A percentile compares a stretch with the other conserved stretches of the same genome.
Evolutionary conservation across 2,888 invertebrate genomes (phyloP).

Genomic region (Agonopterix alstromeriana): DNA sequence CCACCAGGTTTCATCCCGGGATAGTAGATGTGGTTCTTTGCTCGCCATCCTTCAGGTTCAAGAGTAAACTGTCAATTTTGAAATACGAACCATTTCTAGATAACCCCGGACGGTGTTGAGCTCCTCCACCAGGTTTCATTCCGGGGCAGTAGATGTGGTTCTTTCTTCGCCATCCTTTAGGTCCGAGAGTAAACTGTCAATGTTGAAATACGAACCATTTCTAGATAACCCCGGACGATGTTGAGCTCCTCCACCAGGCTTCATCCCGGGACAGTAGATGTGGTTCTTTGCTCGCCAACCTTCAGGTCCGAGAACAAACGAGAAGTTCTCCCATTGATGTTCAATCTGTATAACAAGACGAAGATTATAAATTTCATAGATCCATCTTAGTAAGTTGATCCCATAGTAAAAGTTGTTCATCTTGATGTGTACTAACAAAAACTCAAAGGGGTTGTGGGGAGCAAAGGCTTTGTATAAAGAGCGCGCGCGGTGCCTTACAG

Average conservation of each 20-base stretch:
- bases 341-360: slow-evolving; percentile 35
- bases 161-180: slow-evolving; percentile 57
- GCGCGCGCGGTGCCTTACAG: too few relatives aligned
- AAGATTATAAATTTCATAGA: background rate
- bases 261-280: slow-evolving; percentile 58
- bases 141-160: slow-evolving; percentile 63
- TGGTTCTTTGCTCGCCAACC: slow-evolving; percentile 58
- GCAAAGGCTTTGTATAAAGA: too few relatives aligned
- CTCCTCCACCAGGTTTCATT: slow-evolving; percentile 52
- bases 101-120: slow-evolving; percentile 45
- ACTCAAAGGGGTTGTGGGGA: too few relatives aligned
- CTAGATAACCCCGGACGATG: slow-evolving; percentile 52
- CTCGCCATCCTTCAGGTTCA: slow-evolving; percentile 54
- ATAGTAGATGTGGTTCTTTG: slow-evolving; percentile 55
- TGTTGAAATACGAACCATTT: slow-evolving; percentile 33
- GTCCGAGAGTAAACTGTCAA: slow-evolving; percentile 20
- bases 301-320: slow-evolving; percentile 36
- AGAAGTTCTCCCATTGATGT: slow-evolving; percentile 61
- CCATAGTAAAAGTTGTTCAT: too few relatives aligned
- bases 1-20: slow-evolving; percentile 60
- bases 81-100: slow-evolving; percentile 48
- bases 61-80: slow-evolving; percentile 17
- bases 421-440: too few relatives aligned
- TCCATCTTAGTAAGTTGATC: too few relatives aligned
- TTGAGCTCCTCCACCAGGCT: slow-evolving; percentile 52